These are phyloP conservation scores for Petaurus breviceps DNA, from an alignment of 2,113 vertebrate genomes.

Conservation along the genomic window DNA sequence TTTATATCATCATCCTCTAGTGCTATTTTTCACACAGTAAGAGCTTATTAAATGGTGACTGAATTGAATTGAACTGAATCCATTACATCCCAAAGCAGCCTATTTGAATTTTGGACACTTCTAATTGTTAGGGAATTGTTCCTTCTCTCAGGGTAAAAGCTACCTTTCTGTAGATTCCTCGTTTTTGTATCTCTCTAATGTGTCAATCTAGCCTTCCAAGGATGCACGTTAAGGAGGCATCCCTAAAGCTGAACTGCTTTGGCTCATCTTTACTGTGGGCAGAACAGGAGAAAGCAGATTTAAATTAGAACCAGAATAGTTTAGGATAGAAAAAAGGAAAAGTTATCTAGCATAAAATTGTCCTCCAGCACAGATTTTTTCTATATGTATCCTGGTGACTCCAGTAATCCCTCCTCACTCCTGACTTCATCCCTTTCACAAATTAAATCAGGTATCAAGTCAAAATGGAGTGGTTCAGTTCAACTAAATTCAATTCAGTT, in stretches of 20 bases:
- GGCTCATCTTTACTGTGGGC: background rate
- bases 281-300: no score
- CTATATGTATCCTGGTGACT: background rate
- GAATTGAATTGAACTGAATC: background rate
- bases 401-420: background rate
- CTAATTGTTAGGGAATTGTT: no score
- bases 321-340: no score
- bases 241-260: background rate
- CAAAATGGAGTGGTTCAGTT: background rate
- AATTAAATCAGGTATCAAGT: background rate
- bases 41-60: background rate
- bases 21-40: background rate
- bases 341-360: no score
- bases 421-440: background rate
- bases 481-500: background rate
- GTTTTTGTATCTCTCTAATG: background rate
- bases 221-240: background rate
- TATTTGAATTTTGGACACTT: background rate
- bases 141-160: background rate
- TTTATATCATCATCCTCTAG: background rate
- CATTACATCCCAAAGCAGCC: background rate
- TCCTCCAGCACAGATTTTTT: background rate
- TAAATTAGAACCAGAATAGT: no score
- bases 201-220: background rate
- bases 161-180: background rate